phyloP scores from a whole-genome alignment of 2,888 invertebrate species.

The Drosophila mayaguana region DNA sequence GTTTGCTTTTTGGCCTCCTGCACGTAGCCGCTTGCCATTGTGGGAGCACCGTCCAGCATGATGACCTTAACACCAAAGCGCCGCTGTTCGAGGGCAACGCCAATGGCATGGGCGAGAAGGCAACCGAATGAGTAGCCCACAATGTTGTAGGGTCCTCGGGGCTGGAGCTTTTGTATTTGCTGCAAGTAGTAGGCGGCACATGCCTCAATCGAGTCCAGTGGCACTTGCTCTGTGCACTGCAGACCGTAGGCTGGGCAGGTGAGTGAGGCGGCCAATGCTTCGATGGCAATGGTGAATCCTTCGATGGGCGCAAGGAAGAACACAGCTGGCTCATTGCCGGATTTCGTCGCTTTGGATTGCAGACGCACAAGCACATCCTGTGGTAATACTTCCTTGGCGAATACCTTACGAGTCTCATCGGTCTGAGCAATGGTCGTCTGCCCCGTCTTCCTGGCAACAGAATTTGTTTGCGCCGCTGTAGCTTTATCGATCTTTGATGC shows the following conservation, averaged over 20 bases:
- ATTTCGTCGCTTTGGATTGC: constrained; percentile 85
- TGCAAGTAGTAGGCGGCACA: constrained; percentile 91
- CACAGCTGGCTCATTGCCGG: constrained; percentile 86
- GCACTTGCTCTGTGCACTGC: constrained; percentile 93
- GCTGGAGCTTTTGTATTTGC: constrained; percentile 91
- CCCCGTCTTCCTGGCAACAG: constrained; percentile 28
- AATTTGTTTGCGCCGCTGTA: background rate
- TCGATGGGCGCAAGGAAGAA: constrained; percentile 95
- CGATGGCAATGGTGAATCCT: constrained; percentile 91
- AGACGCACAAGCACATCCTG: constrained; percentile 89
- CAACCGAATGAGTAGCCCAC: constrained; percentile 98
- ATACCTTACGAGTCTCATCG: constrained; percentile 86
- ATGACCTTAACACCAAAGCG: constrained; percentile 85
- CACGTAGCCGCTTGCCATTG: constrained; percentile 92
- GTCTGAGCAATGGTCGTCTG: constrained; percentile 82
- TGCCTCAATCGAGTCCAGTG: constrained; percentile 89
- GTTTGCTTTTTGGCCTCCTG: constrained; percentile 87
- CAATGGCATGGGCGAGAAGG: constrained; percentile 97
- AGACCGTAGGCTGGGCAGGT: constrained; percentile 93
- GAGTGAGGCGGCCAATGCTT: constrained; percentile 90
- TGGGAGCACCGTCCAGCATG: constrained; percentile 96
- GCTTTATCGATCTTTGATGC: constrained; percentile 12
- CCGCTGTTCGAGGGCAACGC: constrained; percentile 90
- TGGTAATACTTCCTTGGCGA: constrained; percentile 91
- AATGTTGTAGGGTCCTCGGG: constrained; percentile 93